Percentiles rank a stretch among this genome's conserved stretches.
Conservation (phyloP, 1,140 invertebrate species). For the Temnothorax curvispinosus region DNA sequence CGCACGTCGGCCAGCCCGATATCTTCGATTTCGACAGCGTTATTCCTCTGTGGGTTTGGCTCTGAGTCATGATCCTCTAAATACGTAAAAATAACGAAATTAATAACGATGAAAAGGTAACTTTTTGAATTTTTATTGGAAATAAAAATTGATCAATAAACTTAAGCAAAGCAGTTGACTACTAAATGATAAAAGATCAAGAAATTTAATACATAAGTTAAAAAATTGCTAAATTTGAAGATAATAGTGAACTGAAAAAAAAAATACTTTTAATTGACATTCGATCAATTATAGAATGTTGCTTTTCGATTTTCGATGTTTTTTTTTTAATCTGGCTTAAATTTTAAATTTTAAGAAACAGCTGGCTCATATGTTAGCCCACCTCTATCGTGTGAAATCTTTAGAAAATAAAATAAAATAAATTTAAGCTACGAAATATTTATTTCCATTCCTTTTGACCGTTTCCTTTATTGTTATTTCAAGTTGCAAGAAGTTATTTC, state of each 20-base stretch:
- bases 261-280: not conserved
- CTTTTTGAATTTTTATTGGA: not conserved
- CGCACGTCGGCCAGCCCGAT: slow-evolving; percentile 92
- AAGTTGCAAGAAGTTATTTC: not conserved
- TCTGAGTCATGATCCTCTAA: slow-evolving; percentile 60
- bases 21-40: slow-evolving; percentile 90
- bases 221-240: not conserved
- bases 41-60: slow-evolving; percentile 86
- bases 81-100: slow-evolving; percentile 6
- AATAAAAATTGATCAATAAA: not conserved
- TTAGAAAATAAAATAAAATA: slow-evolving; percentile 73
- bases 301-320: not conserved
- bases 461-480: not conserved
- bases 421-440: slow-evolving; percentile 18
- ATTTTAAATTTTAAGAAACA: slow-evolving; percentile 46
- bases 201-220: not conserved
- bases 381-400: slow-evolving; percentile 71
- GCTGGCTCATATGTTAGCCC: slow-evolving; percentile 76
- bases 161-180: not conserved
- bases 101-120: slow-evolving; percentile 10
- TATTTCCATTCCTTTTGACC: slow-evolving; percentile 5
- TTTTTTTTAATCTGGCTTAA: not conserved
- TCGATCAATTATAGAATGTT: not conserved
- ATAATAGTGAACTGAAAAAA: not conserved
- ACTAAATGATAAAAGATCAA: not conserved